Percentiles rank a stretch among this genome's conserved stretches.
Conservation (phyloP, 2,113 vertebrate species). For the Hippocampus barbouri region DNA sequence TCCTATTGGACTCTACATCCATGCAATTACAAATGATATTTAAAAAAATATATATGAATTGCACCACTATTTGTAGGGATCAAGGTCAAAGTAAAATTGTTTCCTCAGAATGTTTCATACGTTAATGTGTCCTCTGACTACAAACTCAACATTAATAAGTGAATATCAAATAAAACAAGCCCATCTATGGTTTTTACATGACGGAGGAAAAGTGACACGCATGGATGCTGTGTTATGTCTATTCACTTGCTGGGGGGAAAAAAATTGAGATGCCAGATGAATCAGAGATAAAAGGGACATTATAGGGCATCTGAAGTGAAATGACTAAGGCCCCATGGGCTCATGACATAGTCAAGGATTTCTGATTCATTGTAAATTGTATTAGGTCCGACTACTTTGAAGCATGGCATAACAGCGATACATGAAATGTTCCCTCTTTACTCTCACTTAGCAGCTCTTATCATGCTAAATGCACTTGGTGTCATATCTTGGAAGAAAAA, state of each 20-base stretch:
- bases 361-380: constrained; percentile 50
- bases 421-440: constrained; percentile 56
- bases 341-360: constrained; percentile 61
- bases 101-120: constrained; percentile 15
- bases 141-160: constrained; percentile 24
- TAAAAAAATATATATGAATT: neutral
- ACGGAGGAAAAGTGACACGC: constrained; percentile 14
- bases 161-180: constrained; percentile 27
- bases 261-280: constrained; percentile 34
- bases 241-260: constrained; percentile 3
- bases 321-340: constrained; percentile 43
- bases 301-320: constrained; percentile 48
- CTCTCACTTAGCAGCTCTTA: constrained; percentile 63
- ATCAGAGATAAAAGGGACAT: constrained; percentile 33
- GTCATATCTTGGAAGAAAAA: constrained; percentile 56
- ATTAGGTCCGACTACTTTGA: constrained; percentile 51
- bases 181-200: constrained; percentile 7
- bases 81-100: constrained; percentile 37
- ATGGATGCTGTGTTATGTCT: constrained; percentile 26
- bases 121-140: constrained; percentile 14
- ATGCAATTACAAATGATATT: neutral
- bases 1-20: neutral
- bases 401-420: constrained; percentile 33
- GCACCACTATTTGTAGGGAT: constrained; percentile 1
- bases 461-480: constrained; percentile 75